phyloP scores from a whole-genome alignment of 2,113 vertebrate genomes.

The pig (Sus scrofa) region T2T-Sscrofa CM000821.6:48242501-48243000 shows the following conservation, averaged over 20 bases:
- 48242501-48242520: neutral
- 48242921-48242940: neutral
- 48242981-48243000: neutral
- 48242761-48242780: neutral
- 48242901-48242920: neutral
- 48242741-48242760: slow-evolving; percentile 5
- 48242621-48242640: neutral
- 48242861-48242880: neutral
- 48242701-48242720: neutral
- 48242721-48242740: neutral
- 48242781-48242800: neutral
- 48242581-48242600: neutral
- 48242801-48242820: neutral
- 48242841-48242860: slow-evolving; percentile 23
- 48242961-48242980: neutral
- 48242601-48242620: neutral
- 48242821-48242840: neutral
- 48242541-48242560: neutral
- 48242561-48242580: neutral
- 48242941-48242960: neutral
- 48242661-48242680: neutral
- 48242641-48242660: neutral
- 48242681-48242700: neutral
- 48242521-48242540: neutral
- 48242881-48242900: neutral